Evolutionary conservation across 1,140 invertebrate genomes (phyloP), one percentile per base, ranked within the genome.

Genomic region (Drosophila orena): DNA sequence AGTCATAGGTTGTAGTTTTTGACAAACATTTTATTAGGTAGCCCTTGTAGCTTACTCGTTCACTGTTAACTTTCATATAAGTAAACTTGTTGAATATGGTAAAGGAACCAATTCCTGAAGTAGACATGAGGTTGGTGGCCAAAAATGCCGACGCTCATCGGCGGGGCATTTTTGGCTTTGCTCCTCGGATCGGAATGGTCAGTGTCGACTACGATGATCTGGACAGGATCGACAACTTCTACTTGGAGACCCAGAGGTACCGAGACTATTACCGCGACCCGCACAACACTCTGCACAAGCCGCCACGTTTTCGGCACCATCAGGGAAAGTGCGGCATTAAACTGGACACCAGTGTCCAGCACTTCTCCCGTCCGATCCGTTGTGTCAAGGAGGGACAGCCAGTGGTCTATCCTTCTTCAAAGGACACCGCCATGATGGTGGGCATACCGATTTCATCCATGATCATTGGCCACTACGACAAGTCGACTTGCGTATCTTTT

Each of bases 231-330:
- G 90, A 91, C 53, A 42, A 43, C n/a, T 91, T 91, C 24, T 91
- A 91, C 20, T 37, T 91, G 49, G 57, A 86, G 2, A 79, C 54
- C n/a, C 90, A 91, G 40, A 75, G 79, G 43, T 80, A 77, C 47
- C 77, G 90, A 1, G 90, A 91, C 35, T 91, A 72, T 24, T 91
- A 91, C 61, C 78, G 90, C 4, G 90, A 91, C 58, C 90, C 90
- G 4, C 74, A 91, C 49, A 50, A 86, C 17, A 78, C 58, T 20
- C 12, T 91, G 2, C 71, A 70, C 44, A 79, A 79, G 27, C 90
- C 90, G 0, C 0, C 5, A 0, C 35, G n/a, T 11, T 91, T 91
- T 42, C 52, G 14, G 0, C 22, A 37, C 2, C 71, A 72, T 20
- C 55, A 69, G 17, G 77, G 86, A 7, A 76, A 72, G 40, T 91